Evolutionary conservation across 2,888 invertebrate species (phyloP).

Genomic region (Agriopis aurantiaria): DNA sequence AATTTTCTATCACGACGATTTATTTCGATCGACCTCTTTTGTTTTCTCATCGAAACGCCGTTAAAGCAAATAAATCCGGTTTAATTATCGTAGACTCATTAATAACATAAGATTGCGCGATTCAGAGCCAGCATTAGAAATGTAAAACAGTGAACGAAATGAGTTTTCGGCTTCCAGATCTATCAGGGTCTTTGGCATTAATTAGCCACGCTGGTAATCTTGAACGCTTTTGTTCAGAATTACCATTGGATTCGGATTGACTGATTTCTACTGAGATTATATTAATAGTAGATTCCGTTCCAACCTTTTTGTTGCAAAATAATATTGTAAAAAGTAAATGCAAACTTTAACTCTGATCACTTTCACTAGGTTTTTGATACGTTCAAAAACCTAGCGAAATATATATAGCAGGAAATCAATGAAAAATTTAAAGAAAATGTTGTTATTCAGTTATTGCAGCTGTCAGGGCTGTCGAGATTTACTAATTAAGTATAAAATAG

Average conservation of each 20-base stretch:
- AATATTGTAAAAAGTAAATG: too few species aligned
- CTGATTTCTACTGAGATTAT: constrained; percentile 39
- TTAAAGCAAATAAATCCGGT: constrained; percentile 61
- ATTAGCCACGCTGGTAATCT: constrained; percentile 59
- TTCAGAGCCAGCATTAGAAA: constrained; percentile 68
- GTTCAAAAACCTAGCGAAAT: too few species aligned
- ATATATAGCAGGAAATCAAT: too few species aligned
- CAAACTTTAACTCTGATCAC: too few species aligned
- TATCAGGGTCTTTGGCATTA: constrained; percentile 60
- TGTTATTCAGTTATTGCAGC: too few species aligned
- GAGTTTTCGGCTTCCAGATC: constrained; percentile 67
- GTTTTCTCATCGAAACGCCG: constrained; percentile 6
- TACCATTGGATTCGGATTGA: constrained; percentile 47
- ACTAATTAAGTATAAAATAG: too few species aligned
- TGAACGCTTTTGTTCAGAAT: constrained; percentile 50
- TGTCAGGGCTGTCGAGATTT: too few species aligned
- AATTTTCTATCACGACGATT: constrained; percentile 9
- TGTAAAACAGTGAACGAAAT: constrained; percentile 76
- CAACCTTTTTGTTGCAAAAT: too few species aligned
- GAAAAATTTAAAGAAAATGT: too few species aligned
- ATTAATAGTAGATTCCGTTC: constrained; percentile 32
- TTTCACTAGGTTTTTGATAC: too few species aligned
- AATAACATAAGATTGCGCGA: constrained; percentile 70
- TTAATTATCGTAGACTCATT: constrained; percentile 71
- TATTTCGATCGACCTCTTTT: constrained; percentile 15